A percentile compares a stretch with the other conserved stretches of the same genome.
Evolutionary conservation across 2,888 invertebrate species (phyloP).

Genomic region (Heteromyza rotundicornis): DNA sequence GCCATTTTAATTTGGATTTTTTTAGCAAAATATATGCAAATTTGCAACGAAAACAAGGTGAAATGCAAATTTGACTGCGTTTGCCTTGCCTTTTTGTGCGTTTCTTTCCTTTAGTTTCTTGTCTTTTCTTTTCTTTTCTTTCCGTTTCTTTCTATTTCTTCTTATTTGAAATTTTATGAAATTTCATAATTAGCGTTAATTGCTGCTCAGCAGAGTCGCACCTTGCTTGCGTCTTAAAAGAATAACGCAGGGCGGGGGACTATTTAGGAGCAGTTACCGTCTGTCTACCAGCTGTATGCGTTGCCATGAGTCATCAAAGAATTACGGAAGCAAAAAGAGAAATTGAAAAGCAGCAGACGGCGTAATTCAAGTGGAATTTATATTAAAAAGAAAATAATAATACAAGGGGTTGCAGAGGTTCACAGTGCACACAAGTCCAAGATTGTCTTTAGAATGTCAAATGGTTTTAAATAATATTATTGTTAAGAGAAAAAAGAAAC

Average conservation of each 20-base stretch:
- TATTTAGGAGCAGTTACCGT: no score
- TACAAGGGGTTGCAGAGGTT: neutral
- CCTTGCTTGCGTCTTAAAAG: neutral
- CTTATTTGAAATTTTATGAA: neutral
- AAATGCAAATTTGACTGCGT: neutral
- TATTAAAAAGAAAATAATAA: neutral
- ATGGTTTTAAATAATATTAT: no score
- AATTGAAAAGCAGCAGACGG: neutral
- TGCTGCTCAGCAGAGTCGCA: no score
- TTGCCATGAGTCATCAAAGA: neutral
- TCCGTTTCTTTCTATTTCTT: neutral
- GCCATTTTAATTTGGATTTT: no score
- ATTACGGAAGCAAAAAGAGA: neutral
- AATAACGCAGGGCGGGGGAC: neutral
- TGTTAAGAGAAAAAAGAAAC: no score
- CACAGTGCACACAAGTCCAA: no score
- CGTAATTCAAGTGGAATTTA: neutral
- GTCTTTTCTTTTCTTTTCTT: neutral
- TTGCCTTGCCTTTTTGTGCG: neutral
- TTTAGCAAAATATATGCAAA: no score
- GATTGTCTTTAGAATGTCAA: no score
- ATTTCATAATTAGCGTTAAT: conserved; percentile 2
- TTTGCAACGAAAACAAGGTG: neutral
- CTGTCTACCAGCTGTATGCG: no score
- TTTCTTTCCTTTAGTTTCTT: neutral